Conservation (phyloP, 2,113 vertebrate genomes). For the Uropsilus gracilis region DNA sequence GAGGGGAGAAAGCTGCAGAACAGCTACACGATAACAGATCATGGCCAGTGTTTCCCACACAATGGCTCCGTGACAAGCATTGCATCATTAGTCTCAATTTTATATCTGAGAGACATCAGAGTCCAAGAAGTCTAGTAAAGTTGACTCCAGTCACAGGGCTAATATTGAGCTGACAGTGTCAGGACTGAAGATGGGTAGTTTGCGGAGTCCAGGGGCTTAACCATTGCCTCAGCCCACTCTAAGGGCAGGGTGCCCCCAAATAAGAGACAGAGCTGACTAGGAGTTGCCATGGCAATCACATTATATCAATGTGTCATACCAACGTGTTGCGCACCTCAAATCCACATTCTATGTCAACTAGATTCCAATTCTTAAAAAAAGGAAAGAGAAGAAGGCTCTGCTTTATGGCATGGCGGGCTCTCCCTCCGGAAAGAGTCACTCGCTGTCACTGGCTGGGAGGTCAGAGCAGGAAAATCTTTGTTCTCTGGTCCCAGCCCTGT, state of each 20-base stretch:
- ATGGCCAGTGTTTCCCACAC: not conserved
- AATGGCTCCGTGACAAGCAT: not conserved
- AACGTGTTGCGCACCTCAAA: not conserved
- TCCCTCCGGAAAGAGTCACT: constrained; percentile 14
- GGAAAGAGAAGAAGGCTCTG: not conserved
- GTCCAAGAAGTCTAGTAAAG: not conserved
- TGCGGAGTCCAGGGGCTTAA: not conserved
- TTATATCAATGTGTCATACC: not conserved
- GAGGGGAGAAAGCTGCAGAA: not conserved
- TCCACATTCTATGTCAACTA: not conserved
- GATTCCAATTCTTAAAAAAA: not conserved
- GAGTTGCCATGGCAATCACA: not conserved
- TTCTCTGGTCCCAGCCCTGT: constrained; percentile 11
- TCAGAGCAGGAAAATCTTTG: not conserved
- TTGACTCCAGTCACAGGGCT: not conserved
- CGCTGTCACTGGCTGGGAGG: not conserved
- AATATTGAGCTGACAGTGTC: not conserved
- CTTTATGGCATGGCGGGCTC: not conserved
- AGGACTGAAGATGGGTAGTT: not conserved
- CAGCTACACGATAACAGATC: not conserved
- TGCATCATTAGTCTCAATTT: not conserved
- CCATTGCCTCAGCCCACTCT: not conserved
- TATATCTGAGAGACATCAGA: not conserved
- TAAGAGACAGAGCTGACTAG: not conserved
- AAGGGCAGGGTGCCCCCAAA: not conserved